Base-by-base conservation (phyloP, 2,888 invertebrate genomes). In the Nomada lathburiana region DNA sequence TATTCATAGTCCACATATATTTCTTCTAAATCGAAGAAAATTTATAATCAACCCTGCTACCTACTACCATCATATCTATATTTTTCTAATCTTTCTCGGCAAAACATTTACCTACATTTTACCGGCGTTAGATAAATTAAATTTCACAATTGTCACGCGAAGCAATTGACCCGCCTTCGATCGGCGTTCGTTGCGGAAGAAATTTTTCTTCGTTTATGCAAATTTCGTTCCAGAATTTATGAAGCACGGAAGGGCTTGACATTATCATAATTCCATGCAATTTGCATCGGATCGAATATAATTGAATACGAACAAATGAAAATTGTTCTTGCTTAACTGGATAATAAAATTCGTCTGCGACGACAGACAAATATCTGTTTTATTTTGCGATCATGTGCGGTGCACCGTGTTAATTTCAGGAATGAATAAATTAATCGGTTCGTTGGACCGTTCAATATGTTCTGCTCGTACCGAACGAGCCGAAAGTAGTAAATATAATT, bases 351-450 rank as follows among this genome's bases (percentile, higher is more conserved):
- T 13, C 16, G 11, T n/a, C 20, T 16, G 47, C 53, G 16, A 10
- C 7, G 13, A 0, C 3, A 62, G 60, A 18, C 42, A 62, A 53
- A 70, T 70, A 70, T 64, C 62, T 44, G 20, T 55, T 23, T 47
- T 53, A 57, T 68, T 55, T 68, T 18, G 2, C 5, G 23, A n/a
- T 68, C 4, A 0, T 9, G 50, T 10, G 52, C 5, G 7, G 5
- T 16, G 29, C 29, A 55, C 11, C n/a, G 73, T 52, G 55, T 42
- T 26, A 55, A 57, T 57, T 73, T 73, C 44, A 44, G 13, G 1
- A 55, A 63, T 70, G 57, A 63, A 76, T 70, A 47, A 47, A 57
- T 76, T 63, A 70, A 70, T 63, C 47, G 63, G 36, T 18, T 76
- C 63, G 13, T 36, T 63, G 55, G 13, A 76, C 16, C 23, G 47